Percentiles rank a stretch among this genome's conserved stretches.
Conservation (phyloP, 1,140 invertebrate species). For the Ridgeia piscesae region DNA sequence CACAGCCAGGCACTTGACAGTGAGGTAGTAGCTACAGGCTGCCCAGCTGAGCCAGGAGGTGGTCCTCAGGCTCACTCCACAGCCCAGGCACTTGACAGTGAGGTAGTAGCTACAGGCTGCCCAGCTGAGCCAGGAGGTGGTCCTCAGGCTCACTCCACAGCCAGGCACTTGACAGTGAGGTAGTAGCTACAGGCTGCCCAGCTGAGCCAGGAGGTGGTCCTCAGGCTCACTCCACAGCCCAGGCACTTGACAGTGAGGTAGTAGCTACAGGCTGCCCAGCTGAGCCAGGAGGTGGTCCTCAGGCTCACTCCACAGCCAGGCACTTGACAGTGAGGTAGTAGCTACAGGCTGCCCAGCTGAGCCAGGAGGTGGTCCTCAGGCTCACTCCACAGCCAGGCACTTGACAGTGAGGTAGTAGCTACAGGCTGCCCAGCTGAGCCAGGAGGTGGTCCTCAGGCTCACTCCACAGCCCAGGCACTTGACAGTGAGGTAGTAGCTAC, state of each 20-base stretch:
- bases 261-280: not conserved
- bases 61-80: not conserved
- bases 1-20: not conserved
- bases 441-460: not conserved
- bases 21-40: not conserved
- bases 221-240: not conserved
- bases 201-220: not conserved
- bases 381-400: not conserved
- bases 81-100: not conserved
- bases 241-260: not conserved
- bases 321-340: not conserved
- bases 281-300: not conserved
- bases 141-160: not conserved
- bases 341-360: not conserved
- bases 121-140: not conserved
- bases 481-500: not conserved
- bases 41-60: not conserved
- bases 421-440: not conserved
- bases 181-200: not conserved
- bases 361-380: not conserved
- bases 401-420: not conserved
- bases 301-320: not conserved
- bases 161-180: not conserved
- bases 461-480: not conserved
- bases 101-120: not conserved